phyloP scores from a whole-genome alignment of 2,888 invertebrate species.

The Megamerina dolium region DNA sequence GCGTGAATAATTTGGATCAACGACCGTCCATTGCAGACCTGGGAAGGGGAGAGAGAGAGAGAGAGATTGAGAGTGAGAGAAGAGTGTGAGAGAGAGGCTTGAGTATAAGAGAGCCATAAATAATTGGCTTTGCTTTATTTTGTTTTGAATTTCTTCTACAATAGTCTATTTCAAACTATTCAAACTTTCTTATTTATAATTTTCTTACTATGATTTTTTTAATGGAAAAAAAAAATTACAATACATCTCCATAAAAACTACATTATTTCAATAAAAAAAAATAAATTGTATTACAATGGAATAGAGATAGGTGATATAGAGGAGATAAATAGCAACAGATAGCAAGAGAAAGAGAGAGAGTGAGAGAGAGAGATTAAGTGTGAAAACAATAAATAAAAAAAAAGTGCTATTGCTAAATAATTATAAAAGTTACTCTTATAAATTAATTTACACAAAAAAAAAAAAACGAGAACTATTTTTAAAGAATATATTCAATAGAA shows the following conservation, averaged over 20 bases:
- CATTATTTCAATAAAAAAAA: no score
- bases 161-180: no score
- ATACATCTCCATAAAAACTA: slow-evolving; percentile 5
- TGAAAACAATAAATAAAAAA: slow-evolving; percentile 35
- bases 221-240: slow-evolving; percentile 10
- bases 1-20: slow-evolving; percentile 74
- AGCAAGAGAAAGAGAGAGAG: slow-evolving; percentile 21
- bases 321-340: slow-evolving; percentile 7
- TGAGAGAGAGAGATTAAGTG: no score
- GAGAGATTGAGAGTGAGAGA: slow-evolving; percentile 31
- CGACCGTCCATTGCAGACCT: slow-evolving; percentile 82
- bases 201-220: slow-evolving; percentile 17
- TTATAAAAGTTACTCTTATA: slow-evolving; percentile 4
- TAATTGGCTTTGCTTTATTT: slow-evolving; percentile 23
- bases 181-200: slow-evolving; percentile 7
- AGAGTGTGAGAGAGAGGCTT: slow-evolving; percentile 38
- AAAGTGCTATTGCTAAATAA: slow-evolving; percentile 12
- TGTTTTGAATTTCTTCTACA: slow-evolving; percentile 4
- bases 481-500: slow-evolving; percentile 13
- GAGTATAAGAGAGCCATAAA: slow-evolving; percentile 36
- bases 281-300: no score
- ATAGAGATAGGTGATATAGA: no score
- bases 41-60: slow-evolving; percentile 55
- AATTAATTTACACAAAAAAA: slow-evolving; percentile 1
- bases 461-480: neutral